Evolutionary conservation across 2,888 invertebrate genomes (phyloP), one percentile per base, ranked within the genome.

Genomic region (Calameuta pallipes): DNA sequence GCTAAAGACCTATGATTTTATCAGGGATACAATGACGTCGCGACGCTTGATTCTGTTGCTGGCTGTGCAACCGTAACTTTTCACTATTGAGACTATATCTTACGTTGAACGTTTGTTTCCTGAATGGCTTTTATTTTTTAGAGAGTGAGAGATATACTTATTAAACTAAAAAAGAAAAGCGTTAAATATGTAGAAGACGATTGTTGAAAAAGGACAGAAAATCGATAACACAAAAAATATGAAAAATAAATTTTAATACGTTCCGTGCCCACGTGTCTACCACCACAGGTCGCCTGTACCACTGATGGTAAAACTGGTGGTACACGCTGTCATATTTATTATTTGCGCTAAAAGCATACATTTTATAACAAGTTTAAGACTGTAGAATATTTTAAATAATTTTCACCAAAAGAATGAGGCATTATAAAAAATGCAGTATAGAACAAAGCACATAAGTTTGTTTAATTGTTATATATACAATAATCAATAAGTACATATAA

Each of bases 1-100:
- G 1, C 9, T 23, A 23, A 56, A 56, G 23, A 23, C 9, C 23
- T 56, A 9, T 2, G 9, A 56, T 9, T 56, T 41, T 56, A 23
- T 23, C 56, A 56, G 56, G 23, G 56, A 23, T 1, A 4, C 71
- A 9, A 71, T 71, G 23, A 70, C 36, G 73, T 77, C 36, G 74
- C 35, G 13, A 74, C 74, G 69, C 69, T 69, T n/a, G 34, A 78
- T 30, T 71, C n/a, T 35, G 30, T 71, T 71, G 75, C 56, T 78
- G 75, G 74, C 75, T 75, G 73, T 68, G 77, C 79, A 75, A 80
- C 78, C 80, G 74, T 80, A 80, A 68, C 79, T 80, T 80, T 77
- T 80, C 77, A 80, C 80, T 80, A 79, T 80, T 79, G 78, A 78
- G 4, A 69, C 35, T 71, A 2, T 34, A 31, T 71, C 71, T 71